Evolutionary conservation across 2,888 invertebrate species (phyloP).

Genomic region (Perdita meconis): DNA sequence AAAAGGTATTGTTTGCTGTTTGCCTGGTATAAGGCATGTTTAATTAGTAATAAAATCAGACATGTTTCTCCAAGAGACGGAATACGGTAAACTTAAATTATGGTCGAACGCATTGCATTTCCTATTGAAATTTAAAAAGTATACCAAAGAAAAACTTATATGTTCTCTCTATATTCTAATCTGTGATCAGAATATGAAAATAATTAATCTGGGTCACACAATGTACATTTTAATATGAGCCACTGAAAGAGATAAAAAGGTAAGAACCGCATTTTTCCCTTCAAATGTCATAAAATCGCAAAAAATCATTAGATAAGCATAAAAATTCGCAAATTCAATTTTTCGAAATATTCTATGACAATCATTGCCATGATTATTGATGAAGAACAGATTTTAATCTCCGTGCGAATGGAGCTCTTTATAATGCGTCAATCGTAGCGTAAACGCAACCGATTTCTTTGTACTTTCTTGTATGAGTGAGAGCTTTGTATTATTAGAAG

Average conservation of each 20-base stretch:
- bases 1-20: background rate
- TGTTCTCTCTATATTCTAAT: background rate
- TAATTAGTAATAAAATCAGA: background rate
- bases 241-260: background rate
- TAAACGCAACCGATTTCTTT: background rate
- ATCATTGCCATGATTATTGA: conserved; percentile 36
- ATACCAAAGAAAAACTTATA: background rate
- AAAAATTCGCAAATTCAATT: conserved; percentile 7
- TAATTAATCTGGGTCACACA: conserved; percentile 35
- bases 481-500: background rate
- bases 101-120: background rate
- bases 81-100: conserved; percentile 7
- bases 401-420: background rate
- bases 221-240: conserved; percentile 9
- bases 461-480: background rate
- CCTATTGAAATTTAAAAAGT: conserved; percentile 1
- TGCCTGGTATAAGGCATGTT: background rate
- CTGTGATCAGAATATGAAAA: too few relatives aligned
- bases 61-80: background rate
- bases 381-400: conserved; percentile 23
- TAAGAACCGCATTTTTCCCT: background rate
- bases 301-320: conserved; percentile 8
- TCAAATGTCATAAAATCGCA: background rate
- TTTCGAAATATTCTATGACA: conserved; percentile 6
- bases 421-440: background rate